These are phyloP conservation scores for Brevipalpus yothersi DNA, from an alignment of 1,140 invertebrate genomes.

Conservation along the genomic window DNA sequence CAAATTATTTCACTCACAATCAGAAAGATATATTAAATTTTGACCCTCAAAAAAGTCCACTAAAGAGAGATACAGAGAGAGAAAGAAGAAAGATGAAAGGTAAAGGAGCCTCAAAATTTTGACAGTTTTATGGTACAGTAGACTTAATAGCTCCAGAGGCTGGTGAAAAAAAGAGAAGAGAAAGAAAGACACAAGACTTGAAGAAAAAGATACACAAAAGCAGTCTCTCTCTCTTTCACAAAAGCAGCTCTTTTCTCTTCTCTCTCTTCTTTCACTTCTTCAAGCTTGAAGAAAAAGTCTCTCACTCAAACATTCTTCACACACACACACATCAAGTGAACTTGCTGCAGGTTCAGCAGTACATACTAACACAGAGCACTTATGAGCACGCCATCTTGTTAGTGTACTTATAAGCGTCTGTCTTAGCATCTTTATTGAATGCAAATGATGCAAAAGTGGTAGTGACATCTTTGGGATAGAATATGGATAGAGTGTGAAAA, in stretches of 20 bases:
- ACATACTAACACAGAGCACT: not conserved
- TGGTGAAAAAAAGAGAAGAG: not conserved
- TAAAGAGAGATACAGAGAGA: not conserved
- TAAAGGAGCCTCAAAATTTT: not conserved
- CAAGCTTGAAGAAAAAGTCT: not conserved
- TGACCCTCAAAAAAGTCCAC: not conserved
- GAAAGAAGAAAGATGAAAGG: not conserved
- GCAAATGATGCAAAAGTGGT: no score
- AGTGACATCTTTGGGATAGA: no score
- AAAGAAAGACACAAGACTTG: not conserved
- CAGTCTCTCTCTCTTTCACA: not conserved
- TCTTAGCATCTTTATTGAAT: no score
- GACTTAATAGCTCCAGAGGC: not conserved
- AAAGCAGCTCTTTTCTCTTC: not conserved
- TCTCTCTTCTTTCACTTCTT: not conserved
- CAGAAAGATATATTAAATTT: not conserved
- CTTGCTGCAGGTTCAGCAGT: not conserved
- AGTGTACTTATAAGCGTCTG: no score
- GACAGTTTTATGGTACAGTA: not conserved
- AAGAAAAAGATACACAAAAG: not conserved
- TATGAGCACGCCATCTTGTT: no score
- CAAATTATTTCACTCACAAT: not conserved
- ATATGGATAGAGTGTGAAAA: no score
- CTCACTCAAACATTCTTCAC: not conserved
- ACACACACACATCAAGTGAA: not conserved